These are phyloP conservation scores for Protobothrops mucrosquamatus DNA, from an alignment of 2,113 vertebrate genomes.

Conservation along the genomic window DNA sequence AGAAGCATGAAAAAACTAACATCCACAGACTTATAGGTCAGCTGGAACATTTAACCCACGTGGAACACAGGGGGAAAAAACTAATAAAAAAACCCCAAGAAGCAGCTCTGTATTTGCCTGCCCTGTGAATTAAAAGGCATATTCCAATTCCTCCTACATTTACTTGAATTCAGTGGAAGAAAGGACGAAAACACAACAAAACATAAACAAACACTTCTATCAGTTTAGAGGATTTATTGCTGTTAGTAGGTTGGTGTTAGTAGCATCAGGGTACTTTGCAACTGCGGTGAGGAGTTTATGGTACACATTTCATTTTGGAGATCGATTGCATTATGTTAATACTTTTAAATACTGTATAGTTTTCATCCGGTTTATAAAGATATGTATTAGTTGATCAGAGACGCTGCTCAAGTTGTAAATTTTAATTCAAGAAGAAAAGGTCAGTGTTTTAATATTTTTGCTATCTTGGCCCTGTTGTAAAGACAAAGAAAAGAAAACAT, in stretches of 20 bases:
- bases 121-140: slow-evolving; percentile 64
- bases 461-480: slow-evolving; percentile 36
- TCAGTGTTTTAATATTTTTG: slow-evolving; percentile 56
- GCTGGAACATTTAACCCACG: slow-evolving; percentile 58
- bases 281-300: slow-evolving; percentile 56
- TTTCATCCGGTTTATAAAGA: slow-evolving; percentile 60
- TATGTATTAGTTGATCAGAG: slow-evolving; percentile 60
- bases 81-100: slow-evolving; percentile 28
- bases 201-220: slow-evolving; percentile 37
- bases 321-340: slow-evolving; percentile 66
- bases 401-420: slow-evolving; percentile 57
- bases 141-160: slow-evolving; percentile 68
- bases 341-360: slow-evolving; percentile 61
- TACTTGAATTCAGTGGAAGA: slow-evolving; percentile 77
- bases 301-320: slow-evolving; percentile 58
- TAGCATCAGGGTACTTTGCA: slow-evolving; percentile 59
- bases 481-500: slow-evolving; percentile 4
- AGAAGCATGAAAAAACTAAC: slow-evolving; percentile 97
- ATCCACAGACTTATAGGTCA: slow-evolving; percentile 90
- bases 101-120: slow-evolving; percentile 61
- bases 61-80: slow-evolving; percentile 52
- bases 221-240: slow-evolving; percentile 61
- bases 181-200: slow-evolving; percentile 23
- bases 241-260: slow-evolving; percentile 55
- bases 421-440: slow-evolving; percentile 41